Conservation (phyloP, 2,113 vertebrate genomes). For the Beaufortia kweichowensis region DNA sequence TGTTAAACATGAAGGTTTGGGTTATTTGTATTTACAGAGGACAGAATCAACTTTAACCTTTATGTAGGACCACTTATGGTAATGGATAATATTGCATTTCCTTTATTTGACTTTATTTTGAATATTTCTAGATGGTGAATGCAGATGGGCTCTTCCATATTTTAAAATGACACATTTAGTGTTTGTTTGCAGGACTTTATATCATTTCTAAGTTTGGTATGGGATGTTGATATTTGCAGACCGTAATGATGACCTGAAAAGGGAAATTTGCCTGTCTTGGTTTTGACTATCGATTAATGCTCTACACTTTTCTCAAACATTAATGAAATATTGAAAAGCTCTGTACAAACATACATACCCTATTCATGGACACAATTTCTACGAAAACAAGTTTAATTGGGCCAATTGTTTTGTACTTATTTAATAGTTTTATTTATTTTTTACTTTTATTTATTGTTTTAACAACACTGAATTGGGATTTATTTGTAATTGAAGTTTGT, state of each 20-base stretch:
- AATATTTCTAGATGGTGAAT: conserved; percentile 30
- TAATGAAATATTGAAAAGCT: conserved; percentile 26
- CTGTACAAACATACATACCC: background rate
- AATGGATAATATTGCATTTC: conserved; percentile 28
- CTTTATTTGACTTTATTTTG: conserved; percentile 26
- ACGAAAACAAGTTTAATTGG: conserved; percentile 45
- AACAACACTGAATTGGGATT: conserved; percentile 73
- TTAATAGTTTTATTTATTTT: conserved; percentile 82
- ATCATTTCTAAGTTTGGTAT: conserved; percentile 28
- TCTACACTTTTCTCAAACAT: conserved; percentile 2
- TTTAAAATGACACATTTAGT: conserved; percentile 43
- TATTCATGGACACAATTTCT: conserved; percentile 20
- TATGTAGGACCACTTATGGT: background rate
- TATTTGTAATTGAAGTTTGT: conserved; percentile 69
- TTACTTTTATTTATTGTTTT: conserved; percentile 76
- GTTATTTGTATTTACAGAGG: conserved; percentile 7
- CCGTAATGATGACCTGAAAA: conserved; percentile 40
- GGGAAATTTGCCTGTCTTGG: background rate
- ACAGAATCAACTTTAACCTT: background rate
- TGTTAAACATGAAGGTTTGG: background rate
- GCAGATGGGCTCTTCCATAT: conserved; percentile 2
- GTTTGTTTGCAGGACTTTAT: conserved; percentile 44
- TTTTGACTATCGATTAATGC: background rate
- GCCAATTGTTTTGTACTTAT: conserved; percentile 73
- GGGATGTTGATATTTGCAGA: conserved; percentile 5